These are phyloP conservation scores for Clinocottus analis DNA, from an alignment of 2,113 vertebrate species.

Conservation along the genomic window DNA sequence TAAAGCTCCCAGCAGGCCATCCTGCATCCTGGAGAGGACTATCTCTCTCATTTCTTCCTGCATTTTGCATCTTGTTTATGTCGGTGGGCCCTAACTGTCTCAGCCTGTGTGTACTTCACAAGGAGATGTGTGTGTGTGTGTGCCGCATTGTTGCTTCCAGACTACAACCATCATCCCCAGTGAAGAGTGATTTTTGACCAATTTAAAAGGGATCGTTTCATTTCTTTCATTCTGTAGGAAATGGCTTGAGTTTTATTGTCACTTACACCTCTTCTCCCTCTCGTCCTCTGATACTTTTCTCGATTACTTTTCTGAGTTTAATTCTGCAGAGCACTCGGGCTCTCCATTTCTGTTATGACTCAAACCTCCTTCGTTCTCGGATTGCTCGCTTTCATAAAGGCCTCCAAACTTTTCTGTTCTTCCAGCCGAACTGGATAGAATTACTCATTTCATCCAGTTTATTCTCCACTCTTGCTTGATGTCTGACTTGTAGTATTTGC, in stretches of 20 bases:
- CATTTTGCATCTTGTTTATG: slow-evolving; percentile 5
- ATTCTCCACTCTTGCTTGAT: neutral
- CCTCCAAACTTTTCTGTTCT: slow-evolving; percentile 23
- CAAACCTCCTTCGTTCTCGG: slow-evolving; percentile 14
- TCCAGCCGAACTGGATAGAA: neutral
- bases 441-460: slow-evolving; percentile 8
- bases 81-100: too few relatives aligned
- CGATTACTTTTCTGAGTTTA: slow-evolving; percentile 39
- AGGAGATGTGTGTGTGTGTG: slow-evolving; percentile 15
- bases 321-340: slow-evolving; percentile 14
- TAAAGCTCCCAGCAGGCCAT: slow-evolving; percentile 10
- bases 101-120: neutral
- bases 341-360: slow-evolving; percentile 20
- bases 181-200: neutral
- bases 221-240: slow-evolving; percentile 14
- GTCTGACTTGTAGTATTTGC: neutral
- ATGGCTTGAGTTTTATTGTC: slow-evolving; percentile 7
- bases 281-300: slow-evolving; percentile 24
- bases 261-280: neutral
- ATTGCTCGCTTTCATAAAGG: slow-evolving; percentile 14
- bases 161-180: neutral
- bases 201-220: slow-evolving; percentile 11
- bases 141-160: slow-evolving; percentile 1
- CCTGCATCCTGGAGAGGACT: neutral
- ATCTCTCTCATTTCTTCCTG: slow-evolving; percentile 1